Percentiles rank a stretch among this genome's conserved stretches.
phyloP scores from a whole-genome alignment of 2,113 vertebrate species.

The Mesocricetus auratus region DNA sequence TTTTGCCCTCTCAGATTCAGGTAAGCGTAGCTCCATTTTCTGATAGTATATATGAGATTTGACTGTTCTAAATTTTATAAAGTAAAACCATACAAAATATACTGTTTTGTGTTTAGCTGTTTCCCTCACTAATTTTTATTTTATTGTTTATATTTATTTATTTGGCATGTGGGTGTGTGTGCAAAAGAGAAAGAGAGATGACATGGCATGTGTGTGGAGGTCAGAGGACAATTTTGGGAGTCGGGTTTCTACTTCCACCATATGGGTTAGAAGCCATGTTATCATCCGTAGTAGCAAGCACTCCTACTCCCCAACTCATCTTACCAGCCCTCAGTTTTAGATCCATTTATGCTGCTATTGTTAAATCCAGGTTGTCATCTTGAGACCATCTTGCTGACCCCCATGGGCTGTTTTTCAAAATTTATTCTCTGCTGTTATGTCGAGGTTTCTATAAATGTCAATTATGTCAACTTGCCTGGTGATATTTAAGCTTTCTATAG shows the following conservation, averaged over 20 bases:
- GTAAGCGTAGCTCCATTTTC: constrained; percentile 10
- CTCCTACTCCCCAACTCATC: neutral
- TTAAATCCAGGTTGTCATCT: neutral
- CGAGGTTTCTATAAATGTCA: constrained; percentile 48
- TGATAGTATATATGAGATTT: constrained; percentile 22
- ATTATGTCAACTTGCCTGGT: neutral
- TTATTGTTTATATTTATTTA: neutral
- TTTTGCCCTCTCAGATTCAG: constrained; percentile 16
- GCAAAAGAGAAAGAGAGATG: neutral
- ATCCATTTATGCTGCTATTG: neutral
- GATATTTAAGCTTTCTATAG: constrained; percentile 44
- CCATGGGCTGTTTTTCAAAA: neutral
- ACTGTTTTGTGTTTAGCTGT: constrained; percentile 26
- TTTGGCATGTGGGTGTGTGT: neutral
- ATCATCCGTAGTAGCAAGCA: neutral
- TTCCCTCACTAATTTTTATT: constrained; percentile 54
- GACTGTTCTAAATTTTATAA: constrained; percentile 37
- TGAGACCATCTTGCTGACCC: neutral
- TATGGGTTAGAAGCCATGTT: neutral
- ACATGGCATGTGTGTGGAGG: neutral
- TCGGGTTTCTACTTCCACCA: neutral
- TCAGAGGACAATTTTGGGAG: neutral
- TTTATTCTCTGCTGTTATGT: neutral
- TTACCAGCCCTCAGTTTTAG: neutral
- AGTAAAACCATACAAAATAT: constrained; percentile 25